phyloP scores from a whole-genome alignment of 2,888 invertebrate species.

The Dilophus febrilis region DNA sequence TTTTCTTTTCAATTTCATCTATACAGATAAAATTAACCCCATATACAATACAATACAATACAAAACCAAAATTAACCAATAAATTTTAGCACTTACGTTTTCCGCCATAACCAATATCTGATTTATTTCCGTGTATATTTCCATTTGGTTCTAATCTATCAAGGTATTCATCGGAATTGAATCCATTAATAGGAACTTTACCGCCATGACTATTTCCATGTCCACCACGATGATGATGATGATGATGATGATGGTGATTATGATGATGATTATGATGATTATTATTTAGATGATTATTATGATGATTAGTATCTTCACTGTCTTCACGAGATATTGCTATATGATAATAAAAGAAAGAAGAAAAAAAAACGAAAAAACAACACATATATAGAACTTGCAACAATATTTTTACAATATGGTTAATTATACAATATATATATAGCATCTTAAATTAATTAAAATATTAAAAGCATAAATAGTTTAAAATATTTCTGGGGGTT shows the following conservation, averaged over 20 bases:
- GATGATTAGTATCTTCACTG: constrained; percentile 43
- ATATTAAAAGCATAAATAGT: no score
- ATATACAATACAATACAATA: constrained; percentile 1
- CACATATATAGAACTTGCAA: no score
- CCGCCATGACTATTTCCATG: constrained; percentile 36
- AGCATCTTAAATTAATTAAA: no score
- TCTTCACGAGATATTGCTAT: constrained; percentile 87
- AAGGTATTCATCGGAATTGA: constrained; percentile 78
- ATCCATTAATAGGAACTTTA: constrained; percentile 81
- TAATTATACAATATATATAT: no score
- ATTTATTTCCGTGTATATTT: constrained; percentile 77
- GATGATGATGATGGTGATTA: constrained; percentile 30
- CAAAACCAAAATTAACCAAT: constrained; percentile 17
- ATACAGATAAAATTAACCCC: background rate
- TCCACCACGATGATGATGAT: constrained; percentile 36
- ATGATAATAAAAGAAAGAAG: no score
- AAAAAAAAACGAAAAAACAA: no score
- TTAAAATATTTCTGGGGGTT: no score
- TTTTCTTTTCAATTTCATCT: background rate
- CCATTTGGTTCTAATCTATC: constrained; percentile 87
- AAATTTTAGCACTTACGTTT: constrained; percentile 16
- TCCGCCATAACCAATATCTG: constrained; percentile 56
- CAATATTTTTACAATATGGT: no score
- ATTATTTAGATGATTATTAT: constrained; percentile 12
- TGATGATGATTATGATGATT: constrained; percentile 19